A percentile compares a stretch with the other conserved stretches of the same genome.
Conservation (phyloP, 2,113 vertebrate genomes). For the Ovis aries region DNA sequence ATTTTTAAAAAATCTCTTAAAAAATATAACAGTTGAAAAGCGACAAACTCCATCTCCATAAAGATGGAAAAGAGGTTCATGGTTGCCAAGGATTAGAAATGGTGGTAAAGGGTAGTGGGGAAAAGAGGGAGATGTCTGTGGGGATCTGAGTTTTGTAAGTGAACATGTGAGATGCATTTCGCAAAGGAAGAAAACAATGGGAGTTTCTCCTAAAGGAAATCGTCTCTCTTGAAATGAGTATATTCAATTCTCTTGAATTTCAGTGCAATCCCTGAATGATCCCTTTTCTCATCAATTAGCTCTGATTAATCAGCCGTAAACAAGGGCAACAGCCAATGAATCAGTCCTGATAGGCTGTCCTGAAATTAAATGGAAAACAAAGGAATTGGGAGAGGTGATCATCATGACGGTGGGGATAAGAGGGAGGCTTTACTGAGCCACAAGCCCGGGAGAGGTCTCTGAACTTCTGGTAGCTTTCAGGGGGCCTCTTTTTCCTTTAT, state of each 20-base stretch:
- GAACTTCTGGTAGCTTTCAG: too few relatives aligned
- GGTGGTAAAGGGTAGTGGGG: not conserved
- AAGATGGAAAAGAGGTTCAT: not conserved
- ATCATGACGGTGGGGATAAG: accelerated
- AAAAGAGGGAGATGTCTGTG: not conserved
- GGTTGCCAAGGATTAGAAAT: not conserved
- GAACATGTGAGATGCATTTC: not conserved
- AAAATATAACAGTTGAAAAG: not conserved
- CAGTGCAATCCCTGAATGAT: not conserved
- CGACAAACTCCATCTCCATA: not conserved
- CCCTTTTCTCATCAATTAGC: not conserved
- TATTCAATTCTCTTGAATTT: not conserved
- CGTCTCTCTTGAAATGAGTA: not conserved
- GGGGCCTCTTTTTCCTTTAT: not conserved
- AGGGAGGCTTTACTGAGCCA: accelerated
- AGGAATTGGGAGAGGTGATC: not conserved
- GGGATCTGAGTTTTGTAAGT: not conserved
- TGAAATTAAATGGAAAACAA: not conserved
- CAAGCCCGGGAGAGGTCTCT: accelerated
- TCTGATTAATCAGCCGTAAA: not conserved
- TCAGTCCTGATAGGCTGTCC: not conserved
- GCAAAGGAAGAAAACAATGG: not conserved
- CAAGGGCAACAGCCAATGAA: not conserved
- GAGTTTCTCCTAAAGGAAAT: not conserved
- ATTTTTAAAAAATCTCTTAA: accelerated